phyloP scores from a whole-genome alignment of 2,113 vertebrate genomes.

The Entomyzon cyanotis region DNA sequence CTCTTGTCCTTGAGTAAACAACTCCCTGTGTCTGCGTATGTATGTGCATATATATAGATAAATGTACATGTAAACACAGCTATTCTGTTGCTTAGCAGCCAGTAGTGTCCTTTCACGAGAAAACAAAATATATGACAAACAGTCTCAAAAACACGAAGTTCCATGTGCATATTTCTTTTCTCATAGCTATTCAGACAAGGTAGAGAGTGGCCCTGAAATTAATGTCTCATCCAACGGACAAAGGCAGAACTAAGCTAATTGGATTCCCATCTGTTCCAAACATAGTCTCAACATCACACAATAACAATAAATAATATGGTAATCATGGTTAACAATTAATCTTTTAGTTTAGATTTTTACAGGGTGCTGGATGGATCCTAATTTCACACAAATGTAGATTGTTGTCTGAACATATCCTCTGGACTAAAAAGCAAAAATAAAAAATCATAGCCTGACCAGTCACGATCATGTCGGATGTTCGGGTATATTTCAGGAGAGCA shows the following conservation, averaged over 20 bases:
- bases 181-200: not conserved
- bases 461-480: not conserved
- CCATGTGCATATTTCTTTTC: conserved; percentile 15
- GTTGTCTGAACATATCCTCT: not conserved
- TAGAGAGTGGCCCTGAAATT: conserved; percentile 59
- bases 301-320: conserved; percentile 46
- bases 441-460: not conserved
- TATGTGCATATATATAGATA: conserved; percentile 9
- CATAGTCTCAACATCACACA: conserved; percentile 50
- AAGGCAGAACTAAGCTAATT: conserved; percentile 66
- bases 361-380: not conserved
- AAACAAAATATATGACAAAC: conserved; percentile 32
- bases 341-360: conserved; percentile 13
- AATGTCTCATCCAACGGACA: conserved; percentile 60
- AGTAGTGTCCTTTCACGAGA: conserved; percentile 34
- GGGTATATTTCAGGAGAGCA: not conserved
- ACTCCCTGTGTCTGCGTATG: not conserved
- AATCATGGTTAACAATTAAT: conserved; percentile 51
- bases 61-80: not conserved
- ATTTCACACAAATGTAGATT: not conserved
- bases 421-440: not conserved
- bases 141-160: not conserved
- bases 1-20: conserved; percentile 57
- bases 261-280: conserved; percentile 70
- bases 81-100: conserved; percentile 72